phyloP scores from a whole-genome alignment of 1,140 invertebrate genomes.

The Drosophila yakuba region DNA sequence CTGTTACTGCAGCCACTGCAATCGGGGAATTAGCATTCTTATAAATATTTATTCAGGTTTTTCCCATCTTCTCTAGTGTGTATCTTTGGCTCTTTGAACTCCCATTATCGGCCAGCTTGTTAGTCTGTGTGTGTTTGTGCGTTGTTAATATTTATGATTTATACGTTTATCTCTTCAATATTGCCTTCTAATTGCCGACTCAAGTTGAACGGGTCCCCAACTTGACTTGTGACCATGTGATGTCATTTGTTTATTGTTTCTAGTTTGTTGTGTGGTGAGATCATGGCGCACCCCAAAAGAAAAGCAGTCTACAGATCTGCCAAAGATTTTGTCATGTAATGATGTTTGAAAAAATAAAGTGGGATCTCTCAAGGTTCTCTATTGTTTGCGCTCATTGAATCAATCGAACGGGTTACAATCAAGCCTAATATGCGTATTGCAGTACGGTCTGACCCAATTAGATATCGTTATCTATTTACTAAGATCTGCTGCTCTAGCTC shows the following conservation, averaged over 20 bases:
- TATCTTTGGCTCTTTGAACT: slow-evolving; percentile 44
- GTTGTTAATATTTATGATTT: slow-evolving; percentile 70
- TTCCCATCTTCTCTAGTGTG: slow-evolving; percentile 36
- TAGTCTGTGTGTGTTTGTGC: slow-evolving; percentile 23
- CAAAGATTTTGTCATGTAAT: slow-evolving; percentile 43
- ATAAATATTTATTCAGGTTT: slow-evolving; percentile 73
- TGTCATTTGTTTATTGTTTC: slow-evolving; percentile 56
- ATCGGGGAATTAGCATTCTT: slow-evolving; percentile 72
- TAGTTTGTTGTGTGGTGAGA: slow-evolving; percentile 46
- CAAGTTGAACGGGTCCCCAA: slow-evolving; percentile 72
- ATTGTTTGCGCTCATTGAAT: slow-evolving; percentile 13
- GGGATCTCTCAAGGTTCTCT: slow-evolving; percentile 29
- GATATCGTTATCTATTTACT: slow-evolving; percentile 40
- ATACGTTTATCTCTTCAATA: slow-evolving; percentile 31
- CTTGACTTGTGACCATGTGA: slow-evolving; percentile 48
- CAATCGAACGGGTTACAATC: slow-evolving; percentile 41
- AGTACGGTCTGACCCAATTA: slow-evolving; percentile 52
- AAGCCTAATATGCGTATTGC: slow-evolving; percentile 36
- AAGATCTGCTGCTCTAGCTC: slow-evolving; percentile 4
- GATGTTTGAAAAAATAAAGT: neutral
- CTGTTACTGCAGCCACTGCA: slow-evolving; percentile 55
- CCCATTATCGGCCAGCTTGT: slow-evolving; percentile 30
- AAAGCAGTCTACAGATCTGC: slow-evolving; percentile 28
- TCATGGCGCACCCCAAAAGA: slow-evolving; percentile 43
- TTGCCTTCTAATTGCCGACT: slow-evolving; percentile 63